Percentiles rank a stretch among this genome's conserved stretches.
These are phyloP conservation scores for Phrynocephalus forsythii DNA, from an alignment of 2,797 vertebrate genomes.

Conservation along the genomic window DNA sequence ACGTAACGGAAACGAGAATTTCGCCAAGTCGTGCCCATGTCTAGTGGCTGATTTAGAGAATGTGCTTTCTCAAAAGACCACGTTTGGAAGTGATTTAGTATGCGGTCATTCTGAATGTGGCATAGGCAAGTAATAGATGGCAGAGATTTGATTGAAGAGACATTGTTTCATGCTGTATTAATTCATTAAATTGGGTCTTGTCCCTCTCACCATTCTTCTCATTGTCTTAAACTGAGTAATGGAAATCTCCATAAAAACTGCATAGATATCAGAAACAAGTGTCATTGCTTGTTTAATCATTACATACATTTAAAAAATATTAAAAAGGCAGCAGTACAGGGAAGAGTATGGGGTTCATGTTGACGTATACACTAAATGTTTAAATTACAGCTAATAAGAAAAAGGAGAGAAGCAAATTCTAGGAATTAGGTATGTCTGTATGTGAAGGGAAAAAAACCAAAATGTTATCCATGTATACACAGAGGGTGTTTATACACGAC, in stretches of 20 bases:
- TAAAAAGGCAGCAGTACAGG: neutral
- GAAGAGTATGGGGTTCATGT: neutral
- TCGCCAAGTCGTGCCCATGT: too few species aligned
- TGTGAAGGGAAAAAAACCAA: neutral
- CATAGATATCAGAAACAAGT: too few species aligned
- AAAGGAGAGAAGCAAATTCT: neutral
- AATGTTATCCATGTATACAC: neutral
- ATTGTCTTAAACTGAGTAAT: neutral
- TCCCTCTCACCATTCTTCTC: constrained; percentile 15
- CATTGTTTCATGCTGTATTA: constrained; percentile 42
- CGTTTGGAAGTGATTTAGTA: constrained; percentile 41
- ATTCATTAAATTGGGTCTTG: constrained; percentile 13
- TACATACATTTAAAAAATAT: neutral
- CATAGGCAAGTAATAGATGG: constrained; percentile 65
- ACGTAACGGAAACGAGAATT: too few species aligned
- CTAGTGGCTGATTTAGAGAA: too few species aligned
- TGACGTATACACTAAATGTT: neutral
- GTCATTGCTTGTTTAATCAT: neutral
- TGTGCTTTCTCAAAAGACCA: constrained; percentile 29
- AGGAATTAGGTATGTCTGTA: neutral
- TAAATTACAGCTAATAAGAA: neutral
- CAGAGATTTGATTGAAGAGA: constrained; percentile 54
- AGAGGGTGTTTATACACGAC: too few species aligned
- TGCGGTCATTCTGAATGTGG: constrained; percentile 58
- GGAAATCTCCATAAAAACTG: neutral